Conservation (phyloP, 2,113 vertebrate species). For the Thryonomys swinderianus region DNA sequence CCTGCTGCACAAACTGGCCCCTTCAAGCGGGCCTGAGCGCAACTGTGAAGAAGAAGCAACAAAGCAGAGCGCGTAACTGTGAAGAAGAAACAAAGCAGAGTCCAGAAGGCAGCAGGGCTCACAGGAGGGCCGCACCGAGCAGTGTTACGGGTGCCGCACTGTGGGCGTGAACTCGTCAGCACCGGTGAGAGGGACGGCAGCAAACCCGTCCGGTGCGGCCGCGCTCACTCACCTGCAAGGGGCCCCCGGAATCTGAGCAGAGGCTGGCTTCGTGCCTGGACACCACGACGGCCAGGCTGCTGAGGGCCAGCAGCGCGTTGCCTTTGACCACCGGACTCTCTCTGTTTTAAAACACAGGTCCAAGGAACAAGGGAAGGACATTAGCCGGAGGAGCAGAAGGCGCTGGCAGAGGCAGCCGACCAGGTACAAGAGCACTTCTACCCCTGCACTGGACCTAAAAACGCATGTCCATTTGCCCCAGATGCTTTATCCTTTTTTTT, state of each 20-base stretch:
- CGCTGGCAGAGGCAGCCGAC: not conserved
- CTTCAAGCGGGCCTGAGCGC: conserved; percentile 69
- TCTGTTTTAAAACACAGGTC: conserved; percentile 84
- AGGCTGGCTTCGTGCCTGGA: conserved; percentile 94
- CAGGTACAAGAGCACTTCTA: not conserved
- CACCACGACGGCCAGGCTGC: conserved; percentile 92
- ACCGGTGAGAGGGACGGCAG: no score
- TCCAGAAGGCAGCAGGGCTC: not conserved
- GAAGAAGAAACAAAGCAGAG: conserved; percentile 27
- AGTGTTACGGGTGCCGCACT: not conserved
- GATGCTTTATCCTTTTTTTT: no score
- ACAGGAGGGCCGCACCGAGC: not conserved
- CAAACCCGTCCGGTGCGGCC: no score
- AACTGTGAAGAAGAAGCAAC: conserved; percentile 58
- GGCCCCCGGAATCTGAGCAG: conserved; percentile 86
- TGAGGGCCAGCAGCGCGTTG: conserved; percentile 95
- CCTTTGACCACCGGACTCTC: conserved; percentile 97
- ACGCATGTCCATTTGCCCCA: not conserved
- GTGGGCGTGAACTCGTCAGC: not conserved
- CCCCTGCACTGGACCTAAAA: not conserved
- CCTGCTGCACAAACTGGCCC: conserved; percentile 68
- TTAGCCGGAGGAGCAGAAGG: conserved; percentile 14
- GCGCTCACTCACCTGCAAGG: conserved; percentile 88
- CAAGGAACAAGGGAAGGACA: not conserved
- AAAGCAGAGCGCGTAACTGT: no score